A percentile compares a stretch with the other conserved stretches of the same genome.
Conservation (phyloP, 2,797 vertebrate genomes). For the Cynopterus sphinx region DNA sequence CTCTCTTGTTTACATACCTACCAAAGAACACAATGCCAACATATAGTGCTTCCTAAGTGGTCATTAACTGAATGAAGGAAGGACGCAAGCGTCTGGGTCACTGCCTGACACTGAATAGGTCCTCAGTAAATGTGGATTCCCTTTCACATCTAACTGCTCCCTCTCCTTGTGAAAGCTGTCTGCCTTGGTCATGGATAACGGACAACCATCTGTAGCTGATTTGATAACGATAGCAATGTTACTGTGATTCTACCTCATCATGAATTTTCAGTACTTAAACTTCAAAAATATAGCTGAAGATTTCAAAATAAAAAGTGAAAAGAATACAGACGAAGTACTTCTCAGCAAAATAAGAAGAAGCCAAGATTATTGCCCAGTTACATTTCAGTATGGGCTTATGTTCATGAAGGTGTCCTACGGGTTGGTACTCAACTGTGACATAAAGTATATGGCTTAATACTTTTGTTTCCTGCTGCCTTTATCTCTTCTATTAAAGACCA, state of each 20-base stretch:
- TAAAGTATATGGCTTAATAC: not conserved
- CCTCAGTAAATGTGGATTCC: not conserved
- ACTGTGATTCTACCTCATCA: not conserved
- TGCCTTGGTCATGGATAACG: not conserved
- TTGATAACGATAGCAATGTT: not conserved
- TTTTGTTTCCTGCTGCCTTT: constrained; percentile 43
- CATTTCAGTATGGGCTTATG: not conserved
- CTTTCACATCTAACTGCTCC: not conserved
- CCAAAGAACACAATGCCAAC: not conserved
- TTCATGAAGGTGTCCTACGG: not conserved
- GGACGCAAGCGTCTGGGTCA: not conserved
- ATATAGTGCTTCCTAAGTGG: not conserved
- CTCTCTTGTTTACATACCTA: not conserved
- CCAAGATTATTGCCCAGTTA: not conserved
- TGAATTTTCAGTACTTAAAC: not conserved
- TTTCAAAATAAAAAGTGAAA: not conserved
- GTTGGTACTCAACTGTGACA: not conserved
- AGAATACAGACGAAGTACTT: not conserved
- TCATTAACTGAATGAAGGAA: not conserved
- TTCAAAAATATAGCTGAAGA: not conserved
- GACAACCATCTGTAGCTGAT: not conserved
- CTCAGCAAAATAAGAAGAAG: not conserved
- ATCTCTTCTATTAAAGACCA: constrained; percentile 54
- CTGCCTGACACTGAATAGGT: not conserved
- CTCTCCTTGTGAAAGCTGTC: not conserved